phyloP scores from a whole-genome alignment of 2,888 invertebrate genomes.

The Ferrisia virgata region DNA sequence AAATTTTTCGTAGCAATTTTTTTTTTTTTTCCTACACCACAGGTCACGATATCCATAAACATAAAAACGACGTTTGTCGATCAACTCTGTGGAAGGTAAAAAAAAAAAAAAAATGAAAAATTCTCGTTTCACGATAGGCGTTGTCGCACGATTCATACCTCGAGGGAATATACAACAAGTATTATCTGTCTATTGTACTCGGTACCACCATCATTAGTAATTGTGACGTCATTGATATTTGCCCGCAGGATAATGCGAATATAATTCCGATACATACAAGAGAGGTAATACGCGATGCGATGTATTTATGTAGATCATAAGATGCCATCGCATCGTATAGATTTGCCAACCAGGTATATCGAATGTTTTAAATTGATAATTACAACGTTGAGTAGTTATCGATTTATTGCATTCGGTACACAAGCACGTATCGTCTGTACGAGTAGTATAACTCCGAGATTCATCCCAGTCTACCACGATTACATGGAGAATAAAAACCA shows the following conservation, averaged over 20 bases:
- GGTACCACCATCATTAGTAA: background rate
- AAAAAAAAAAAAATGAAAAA: background rate
- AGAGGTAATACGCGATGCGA: too few relatives aligned
- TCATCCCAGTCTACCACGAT: too few relatives aligned
- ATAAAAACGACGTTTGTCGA: background rate
- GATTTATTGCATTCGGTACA: too few relatives aligned
- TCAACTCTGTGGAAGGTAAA: background rate
- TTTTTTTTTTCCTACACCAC: background rate
- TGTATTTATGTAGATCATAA: too few relatives aligned
- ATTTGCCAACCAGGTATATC: too few relatives aligned
- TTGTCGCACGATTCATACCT: background rate
- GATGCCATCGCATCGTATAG: too few relatives aligned
- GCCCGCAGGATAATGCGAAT: background rate
- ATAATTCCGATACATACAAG: background rate
- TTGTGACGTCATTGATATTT: background rate
- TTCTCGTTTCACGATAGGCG: background rate
- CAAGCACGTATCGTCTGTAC: too few relatives aligned
- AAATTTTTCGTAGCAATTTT: background rate
- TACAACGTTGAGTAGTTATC: background rate
- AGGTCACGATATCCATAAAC: too few relatives aligned
- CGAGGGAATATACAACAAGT: background rate
- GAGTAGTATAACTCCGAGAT: too few relatives aligned
- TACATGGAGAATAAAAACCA: background rate
- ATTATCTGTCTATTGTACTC: background rate
- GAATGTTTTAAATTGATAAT: background rate